Evolutionary conservation across 2,797 vertebrate species (phyloP), one percentile per base, ranked within the genome.

Genomic region (Labeo calbasu): DNA sequence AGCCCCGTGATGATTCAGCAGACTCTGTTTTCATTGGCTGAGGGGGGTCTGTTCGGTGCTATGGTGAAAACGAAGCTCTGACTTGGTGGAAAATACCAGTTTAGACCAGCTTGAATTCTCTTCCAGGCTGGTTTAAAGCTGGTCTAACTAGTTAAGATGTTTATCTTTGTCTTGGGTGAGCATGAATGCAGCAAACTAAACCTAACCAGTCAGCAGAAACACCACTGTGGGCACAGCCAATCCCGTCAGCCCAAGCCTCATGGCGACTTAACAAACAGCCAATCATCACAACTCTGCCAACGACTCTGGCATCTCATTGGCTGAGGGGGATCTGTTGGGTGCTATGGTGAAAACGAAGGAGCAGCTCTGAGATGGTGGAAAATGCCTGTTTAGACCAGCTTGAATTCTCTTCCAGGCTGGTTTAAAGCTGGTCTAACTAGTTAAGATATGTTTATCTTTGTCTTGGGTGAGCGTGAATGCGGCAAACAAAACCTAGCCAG

Each of bases 291-390:
- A 93, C 28, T 96, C 95, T 3, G 91, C 93, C 71, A 97, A 96
- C 0, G 95, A 96, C 91, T 96, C 96, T 12, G 96, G 96, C 23
- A 97, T 97, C 91, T 97, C 95, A 80, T 88, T 98, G 87, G 94
- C 93, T 0, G 95, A 97, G 57, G 94, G 94, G 5, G 95, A 96
- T 92, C 92, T 48, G 89, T 91, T 92, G 90, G 93, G 84, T n/a
- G 92, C 87, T 5, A 85, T n/a, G 0, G 53, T 82, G 40, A 93
- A 91, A 86, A 79, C 83, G n/a, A 91, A 83, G 69, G 92, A 94
- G 72, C 90, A 92, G 79, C 89, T 93, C 79, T n/a, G 43, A 46
- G 15, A n/a, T 25, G 3, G 3, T 28, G 46, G 23, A 48, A 70
- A 17, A 48, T 48, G 25, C 13, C 43, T 40, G 65, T 4, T 21